Evolutionary conservation across 2,888 invertebrate species (phyloP).

Genomic region (Scaptodrosophila latifasciaeformis): DNA sequence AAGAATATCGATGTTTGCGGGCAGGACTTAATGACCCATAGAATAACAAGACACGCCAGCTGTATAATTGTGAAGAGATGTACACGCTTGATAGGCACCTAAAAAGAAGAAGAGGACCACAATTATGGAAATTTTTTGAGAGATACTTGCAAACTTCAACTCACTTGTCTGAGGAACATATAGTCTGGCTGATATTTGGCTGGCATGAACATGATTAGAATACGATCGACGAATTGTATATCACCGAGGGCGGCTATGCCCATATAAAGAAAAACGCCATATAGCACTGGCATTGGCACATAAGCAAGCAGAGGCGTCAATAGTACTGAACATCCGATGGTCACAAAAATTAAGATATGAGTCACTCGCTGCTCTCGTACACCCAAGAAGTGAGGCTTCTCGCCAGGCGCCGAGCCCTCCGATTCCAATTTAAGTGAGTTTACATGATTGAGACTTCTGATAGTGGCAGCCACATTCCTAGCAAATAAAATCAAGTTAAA

Average conservation of each 20-base stretch:
- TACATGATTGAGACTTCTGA: conserved; percentile 97
- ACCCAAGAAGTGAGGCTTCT: conserved; percentile 96
- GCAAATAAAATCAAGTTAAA: neutral
- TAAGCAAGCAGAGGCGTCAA: conserved; percentile 90
- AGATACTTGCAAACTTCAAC: neutral
- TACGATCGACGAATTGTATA: conserved; percentile 95
- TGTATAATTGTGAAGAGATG: conserved; percentile 95
- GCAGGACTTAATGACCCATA: conserved; percentile 96
- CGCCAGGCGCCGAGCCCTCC: conserved; percentile 97
- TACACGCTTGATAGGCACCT: conserved; percentile 94
- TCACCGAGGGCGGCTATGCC: conserved; percentile 96
- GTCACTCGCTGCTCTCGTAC: conserved; percentile 95
- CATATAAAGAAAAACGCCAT: conserved; percentile 99
- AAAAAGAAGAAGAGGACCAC: neutral
- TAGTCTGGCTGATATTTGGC: conserved; percentile 99
- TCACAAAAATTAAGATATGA: conserved; percentile 92
- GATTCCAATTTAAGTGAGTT: conserved; percentile 96
- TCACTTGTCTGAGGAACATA: conserved; percentile 95
- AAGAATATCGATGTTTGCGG: conserved; percentile 94
- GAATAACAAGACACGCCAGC: conserved; percentile 86
- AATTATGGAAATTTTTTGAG: neutral
- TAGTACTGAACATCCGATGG: conserved; percentile 94
- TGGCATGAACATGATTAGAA: conserved; percentile 97
- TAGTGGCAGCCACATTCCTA: conserved; percentile 95
- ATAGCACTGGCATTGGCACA: conserved; percentile 98